Conservation (phyloP, 2,113 vertebrate species). For the Sylvicapra grimmia region DNA sequence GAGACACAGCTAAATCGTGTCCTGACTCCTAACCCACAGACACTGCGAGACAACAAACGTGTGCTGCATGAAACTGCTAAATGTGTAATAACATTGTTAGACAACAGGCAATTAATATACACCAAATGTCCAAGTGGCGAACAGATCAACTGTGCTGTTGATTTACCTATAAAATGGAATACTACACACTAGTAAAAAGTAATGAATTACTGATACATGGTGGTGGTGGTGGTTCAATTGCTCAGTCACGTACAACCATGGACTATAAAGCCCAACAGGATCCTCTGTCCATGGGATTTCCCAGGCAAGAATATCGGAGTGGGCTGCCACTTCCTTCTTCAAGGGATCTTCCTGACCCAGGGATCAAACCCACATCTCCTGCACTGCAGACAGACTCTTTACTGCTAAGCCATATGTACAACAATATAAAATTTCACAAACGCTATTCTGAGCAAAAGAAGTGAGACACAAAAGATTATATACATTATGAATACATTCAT, state of each 20-base stretch:
- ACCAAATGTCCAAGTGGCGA: not conserved
- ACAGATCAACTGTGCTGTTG: not conserved
- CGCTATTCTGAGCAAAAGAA: not conserved
- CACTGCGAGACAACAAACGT: not conserved
- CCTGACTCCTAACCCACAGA: not conserved
- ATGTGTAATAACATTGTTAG: not conserved
- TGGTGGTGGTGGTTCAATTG: not conserved
- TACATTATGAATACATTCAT: not conserved
- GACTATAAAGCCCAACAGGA: not conserved
- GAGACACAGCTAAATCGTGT: not conserved
- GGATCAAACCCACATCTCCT: not conserved
- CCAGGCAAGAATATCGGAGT: not conserved
- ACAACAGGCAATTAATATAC: not conserved
- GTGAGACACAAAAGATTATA: not conserved
- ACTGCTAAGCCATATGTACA: not conserved
- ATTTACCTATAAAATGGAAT: not conserved
- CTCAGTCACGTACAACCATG: not conserved
- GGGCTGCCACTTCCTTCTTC: not conserved
- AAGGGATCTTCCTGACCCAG: not conserved
- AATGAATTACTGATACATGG: not conserved
- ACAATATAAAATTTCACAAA: not conserved
- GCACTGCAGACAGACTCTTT: not conserved
- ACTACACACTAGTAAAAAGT: not conserved
- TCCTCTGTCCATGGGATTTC: not conserved
- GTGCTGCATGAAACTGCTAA: not conserved